A percentile compares a stretch with the other conserved stretches of the same genome.
Evolutionary conservation across 1,140 invertebrate species (phyloP).

Genomic region (Calephelis nemesis): DNA sequence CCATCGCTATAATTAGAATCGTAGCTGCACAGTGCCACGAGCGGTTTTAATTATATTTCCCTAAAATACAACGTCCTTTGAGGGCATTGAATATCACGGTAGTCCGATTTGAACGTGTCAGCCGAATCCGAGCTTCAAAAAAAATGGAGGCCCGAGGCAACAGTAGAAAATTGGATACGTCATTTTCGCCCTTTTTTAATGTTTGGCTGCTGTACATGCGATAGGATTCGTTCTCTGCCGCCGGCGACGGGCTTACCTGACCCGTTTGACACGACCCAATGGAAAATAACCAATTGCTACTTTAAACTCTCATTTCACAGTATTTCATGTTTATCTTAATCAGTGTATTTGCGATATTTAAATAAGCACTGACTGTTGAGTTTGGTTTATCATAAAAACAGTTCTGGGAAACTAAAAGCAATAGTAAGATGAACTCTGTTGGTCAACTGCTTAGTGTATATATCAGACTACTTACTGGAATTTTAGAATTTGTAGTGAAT

Average conservation of each 20-base stretch:
- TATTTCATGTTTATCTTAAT: slow-evolving; percentile 11
- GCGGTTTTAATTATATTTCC: slow-evolving; percentile 24
- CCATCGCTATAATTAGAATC: slow-evolving; percentile 1
- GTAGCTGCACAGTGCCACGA: slow-evolving; percentile 20
- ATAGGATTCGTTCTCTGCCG: slow-evolving; percentile 57
- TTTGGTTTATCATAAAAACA: too few relatives aligned
- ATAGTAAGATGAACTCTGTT: too few relatives aligned
- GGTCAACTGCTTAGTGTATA: too few relatives aligned
- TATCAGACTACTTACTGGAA: too few relatives aligned
- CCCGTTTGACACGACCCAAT: slow-evolving; percentile 49
- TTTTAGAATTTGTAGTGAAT: too few relatives aligned
- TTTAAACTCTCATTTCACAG: slow-evolving; percentile 43
- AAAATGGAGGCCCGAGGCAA: slow-evolving; percentile 71
- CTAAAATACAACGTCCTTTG: slow-evolving; percentile 50
- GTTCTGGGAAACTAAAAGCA: too few relatives aligned
- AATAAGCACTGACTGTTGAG: background rate
- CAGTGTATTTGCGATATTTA: background rate
- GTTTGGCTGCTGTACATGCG: slow-evolving; percentile 58
- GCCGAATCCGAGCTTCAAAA: slow-evolving; percentile 61
- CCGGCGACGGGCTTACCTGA: slow-evolving; percentile 51
- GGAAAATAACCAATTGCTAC: slow-evolving; percentile 56
- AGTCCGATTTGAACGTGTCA: slow-evolving; percentile 52
- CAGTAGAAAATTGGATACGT: slow-evolving; percentile 78
- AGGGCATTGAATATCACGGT: slow-evolving; percentile 62
- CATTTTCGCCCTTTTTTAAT: slow-evolving; percentile 74